A percentile compares a stretch with the other conserved stretches of the same genome.
Conservation (phyloP, 2,888 invertebrate species). For the Archaeoteleia sp. region DNA sequence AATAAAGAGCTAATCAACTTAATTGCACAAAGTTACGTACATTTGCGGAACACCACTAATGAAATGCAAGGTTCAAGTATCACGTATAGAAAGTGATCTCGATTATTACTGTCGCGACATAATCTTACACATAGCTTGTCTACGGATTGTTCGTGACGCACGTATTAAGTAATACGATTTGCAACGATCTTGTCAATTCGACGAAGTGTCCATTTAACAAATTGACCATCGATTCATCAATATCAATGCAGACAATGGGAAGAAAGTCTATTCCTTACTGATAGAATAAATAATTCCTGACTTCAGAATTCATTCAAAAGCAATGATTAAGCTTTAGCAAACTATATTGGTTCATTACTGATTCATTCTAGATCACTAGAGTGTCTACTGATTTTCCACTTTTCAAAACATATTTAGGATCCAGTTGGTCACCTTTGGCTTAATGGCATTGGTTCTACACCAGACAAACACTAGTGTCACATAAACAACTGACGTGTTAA, state of each 20-base stretch:
- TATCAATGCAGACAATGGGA: constrained; percentile 8
- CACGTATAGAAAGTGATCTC: constrained; percentile 25
- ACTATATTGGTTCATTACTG: no score
- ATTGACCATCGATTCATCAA: constrained; percentile 61
- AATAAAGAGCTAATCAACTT: constrained; percentile 3
- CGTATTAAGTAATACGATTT: constrained; percentile 59
- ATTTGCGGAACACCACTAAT: constrained; percentile 12
- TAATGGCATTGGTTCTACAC: no score
- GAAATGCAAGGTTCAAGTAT: constrained; percentile 5
- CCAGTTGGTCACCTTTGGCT: no score
- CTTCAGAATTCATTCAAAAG: no score
- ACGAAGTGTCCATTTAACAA: constrained; percentile 61
- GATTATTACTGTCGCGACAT: constrained; percentile 41
- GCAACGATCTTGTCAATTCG: constrained; percentile 55
- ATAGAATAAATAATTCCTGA: no score
- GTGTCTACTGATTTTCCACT: no score
- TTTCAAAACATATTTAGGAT: no score
- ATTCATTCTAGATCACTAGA: no score
- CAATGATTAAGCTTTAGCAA: no score
- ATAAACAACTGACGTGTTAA: no score
- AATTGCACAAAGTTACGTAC: constrained; percentile 18
- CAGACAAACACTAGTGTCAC: no score
- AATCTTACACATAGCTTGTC: constrained; percentile 18
- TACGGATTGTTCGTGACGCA: constrained; percentile 55
- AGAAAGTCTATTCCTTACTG: constrained; percentile 12